These are phyloP conservation scores for Andricus curvator DNA, from an alignment of 2,888 invertebrate species.

Conservation along the genomic window DNA sequence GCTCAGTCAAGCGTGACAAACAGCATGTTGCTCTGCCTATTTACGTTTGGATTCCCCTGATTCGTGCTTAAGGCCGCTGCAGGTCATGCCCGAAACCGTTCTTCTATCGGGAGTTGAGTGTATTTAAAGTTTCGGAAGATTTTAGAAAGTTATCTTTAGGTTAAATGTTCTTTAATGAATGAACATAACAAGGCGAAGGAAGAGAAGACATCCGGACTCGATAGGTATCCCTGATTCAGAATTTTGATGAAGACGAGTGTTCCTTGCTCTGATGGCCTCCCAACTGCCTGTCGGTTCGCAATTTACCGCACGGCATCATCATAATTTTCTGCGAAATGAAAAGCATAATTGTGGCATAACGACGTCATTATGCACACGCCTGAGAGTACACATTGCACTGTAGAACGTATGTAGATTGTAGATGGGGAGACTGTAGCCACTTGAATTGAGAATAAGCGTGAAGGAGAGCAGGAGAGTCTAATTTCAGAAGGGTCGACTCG, in stretches of 20 bases:
- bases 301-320: not conserved
- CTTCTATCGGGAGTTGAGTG: too few species aligned
- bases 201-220: too few species aligned
- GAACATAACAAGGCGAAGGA: too few species aligned
- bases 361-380: not conserved
- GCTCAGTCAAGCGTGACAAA: too few species aligned
- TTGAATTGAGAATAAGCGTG: not conserved
- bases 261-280: not conserved
- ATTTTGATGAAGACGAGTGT: not conserved
- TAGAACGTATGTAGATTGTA: not conserved
- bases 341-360: slow-evolving; percentile 5
- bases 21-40: too few species aligned
- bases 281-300: not conserved
- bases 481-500: slow-evolving; percentile 3
- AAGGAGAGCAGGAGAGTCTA: not conserved
- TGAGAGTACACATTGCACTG: not conserved
- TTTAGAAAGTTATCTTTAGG: too few species aligned
- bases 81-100: too few species aligned
- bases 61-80: too few species aligned
- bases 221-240: not conserved
- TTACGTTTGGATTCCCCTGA: too few species aligned
- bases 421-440: not conserved
- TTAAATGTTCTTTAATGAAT: too few species aligned
- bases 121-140: too few species aligned
- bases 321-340: slow-evolving; percentile 2